phyloP scores from a whole-genome alignment of 2,888 invertebrate genomes.

The Rhingia campestris region DNA sequence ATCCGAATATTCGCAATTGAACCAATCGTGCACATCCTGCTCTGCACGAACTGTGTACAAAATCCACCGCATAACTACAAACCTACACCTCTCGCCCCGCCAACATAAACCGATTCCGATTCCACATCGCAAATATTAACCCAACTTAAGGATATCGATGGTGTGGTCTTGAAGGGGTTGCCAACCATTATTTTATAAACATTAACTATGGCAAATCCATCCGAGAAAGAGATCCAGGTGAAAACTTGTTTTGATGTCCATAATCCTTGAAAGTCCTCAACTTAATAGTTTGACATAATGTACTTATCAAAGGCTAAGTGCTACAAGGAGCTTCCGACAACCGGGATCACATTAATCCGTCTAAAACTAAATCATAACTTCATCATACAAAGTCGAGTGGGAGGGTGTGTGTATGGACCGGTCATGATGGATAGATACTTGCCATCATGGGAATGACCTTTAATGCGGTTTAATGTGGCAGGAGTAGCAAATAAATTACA shows the following conservation, averaged over 20 bases:
- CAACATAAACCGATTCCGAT: constrained; percentile 16
- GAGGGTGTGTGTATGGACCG: neutral
- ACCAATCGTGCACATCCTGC: constrained; percentile 69
- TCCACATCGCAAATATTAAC: constrained; percentile 56
- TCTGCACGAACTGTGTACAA: constrained; percentile 41
- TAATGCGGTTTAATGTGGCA: constrained; percentile 66
- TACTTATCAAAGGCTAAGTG: constrained; percentile 68
- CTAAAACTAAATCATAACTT: constrained; percentile 68
- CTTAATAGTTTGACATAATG: constrained; percentile 71
- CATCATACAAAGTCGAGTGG: constrained; percentile 58
- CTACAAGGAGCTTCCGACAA: constrained; percentile 1
- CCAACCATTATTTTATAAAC: constrained; percentile 64
- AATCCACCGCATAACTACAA: neutral
- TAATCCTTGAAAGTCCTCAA: constrained; percentile 64
- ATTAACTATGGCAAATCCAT: constrained; percentile 40
- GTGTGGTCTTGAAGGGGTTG: constrained; percentile 23
- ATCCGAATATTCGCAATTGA: constrained; percentile 65
- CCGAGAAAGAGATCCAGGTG: constrained; percentile 40
- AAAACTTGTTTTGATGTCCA: constrained; percentile 58
- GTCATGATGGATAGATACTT: constrained; percentile 2
- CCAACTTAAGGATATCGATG: constrained; percentile 1
- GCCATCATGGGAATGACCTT: constrained; percentile 64
- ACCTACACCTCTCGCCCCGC: neutral
- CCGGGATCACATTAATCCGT: constrained; percentile 58
- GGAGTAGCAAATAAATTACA: constrained; percentile 61